Conservation (phyloP, 2,797 vertebrate species). For the Sciurus carolinensis region DNA sequence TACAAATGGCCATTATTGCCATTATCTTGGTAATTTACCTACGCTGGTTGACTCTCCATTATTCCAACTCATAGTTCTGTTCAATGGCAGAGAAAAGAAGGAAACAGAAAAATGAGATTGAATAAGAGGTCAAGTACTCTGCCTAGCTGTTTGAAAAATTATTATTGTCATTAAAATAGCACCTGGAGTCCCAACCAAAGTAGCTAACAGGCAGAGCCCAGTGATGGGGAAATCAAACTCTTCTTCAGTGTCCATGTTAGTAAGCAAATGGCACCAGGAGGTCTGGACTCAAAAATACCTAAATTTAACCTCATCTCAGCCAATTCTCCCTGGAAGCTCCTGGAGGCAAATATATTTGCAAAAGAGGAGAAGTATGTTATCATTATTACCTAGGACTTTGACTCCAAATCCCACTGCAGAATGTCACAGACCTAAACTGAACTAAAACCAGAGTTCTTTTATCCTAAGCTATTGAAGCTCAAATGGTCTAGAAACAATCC, state of each 20-base stretch:
- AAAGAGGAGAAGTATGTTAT: constrained; percentile 19
- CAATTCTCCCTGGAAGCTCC: background rate
- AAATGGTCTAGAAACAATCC: constrained; percentile 4
- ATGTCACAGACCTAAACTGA: constrained; percentile 22
- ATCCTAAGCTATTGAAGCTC: background rate
- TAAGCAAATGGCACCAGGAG: background rate
- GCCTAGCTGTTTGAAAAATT: background rate
- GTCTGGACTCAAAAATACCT: background rate
- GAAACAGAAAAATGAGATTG: constrained; percentile 15
- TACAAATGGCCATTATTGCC: background rate
- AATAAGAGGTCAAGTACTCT: constrained; percentile 1
- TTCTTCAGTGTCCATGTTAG: background rate
- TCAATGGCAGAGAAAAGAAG: constrained; percentile 1
- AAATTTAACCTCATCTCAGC: background rate
- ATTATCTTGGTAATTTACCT: background rate
- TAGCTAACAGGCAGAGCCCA: background rate
- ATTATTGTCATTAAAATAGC: background rate
- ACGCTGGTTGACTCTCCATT: background rate
- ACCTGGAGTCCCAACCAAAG: constrained; percentile 4
- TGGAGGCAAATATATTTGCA: constrained; percentile 35
- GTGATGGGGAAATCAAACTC: background rate
- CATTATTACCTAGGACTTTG: constrained; percentile 13
- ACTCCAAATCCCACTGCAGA: background rate
- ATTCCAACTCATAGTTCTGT: background rate
- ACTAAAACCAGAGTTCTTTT: constrained; percentile 12